phyloP scores from a whole-genome alignment of 2,888 invertebrate species.

The Nephrotoma flavescens region DNA sequence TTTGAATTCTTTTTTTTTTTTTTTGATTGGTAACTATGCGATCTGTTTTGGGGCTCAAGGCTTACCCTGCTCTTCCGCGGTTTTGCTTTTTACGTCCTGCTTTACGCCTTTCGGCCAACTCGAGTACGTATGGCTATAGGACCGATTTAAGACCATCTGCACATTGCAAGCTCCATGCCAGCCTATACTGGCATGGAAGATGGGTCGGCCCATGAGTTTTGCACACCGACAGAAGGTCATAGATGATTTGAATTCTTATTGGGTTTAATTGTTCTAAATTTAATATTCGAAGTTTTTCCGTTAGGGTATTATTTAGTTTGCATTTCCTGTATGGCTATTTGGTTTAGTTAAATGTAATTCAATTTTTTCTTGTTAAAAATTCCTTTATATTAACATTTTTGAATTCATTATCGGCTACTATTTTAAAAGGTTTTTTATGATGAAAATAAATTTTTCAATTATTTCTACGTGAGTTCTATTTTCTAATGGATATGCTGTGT shows the following conservation, averaged over 20 bases:
- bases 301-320: neutral
- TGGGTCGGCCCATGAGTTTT: no score
- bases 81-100: no score
- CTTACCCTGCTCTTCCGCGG: no score
- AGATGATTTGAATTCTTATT: neutral
- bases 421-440: neutral
- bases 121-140: no score
- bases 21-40: no score
- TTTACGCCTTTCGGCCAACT: no score
- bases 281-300: slow-evolving; percentile 2
- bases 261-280: neutral
- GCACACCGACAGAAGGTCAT: no score
- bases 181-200: no score
- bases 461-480: neutral
- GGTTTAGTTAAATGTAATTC: neutral
- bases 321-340: neutral
- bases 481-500: neutral
- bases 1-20: no score
- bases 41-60: no score
- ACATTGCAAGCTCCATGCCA: no score
- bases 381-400: neutral
- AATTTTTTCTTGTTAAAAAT: neutral
- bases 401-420: slow-evolving; percentile 2
- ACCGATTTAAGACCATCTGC: no score
- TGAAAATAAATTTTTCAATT: slow-evolving; percentile 3